phyloP scores from a whole-genome alignment of 2,113 vertebrate species.

The Melanocharis versteri region DNA sequence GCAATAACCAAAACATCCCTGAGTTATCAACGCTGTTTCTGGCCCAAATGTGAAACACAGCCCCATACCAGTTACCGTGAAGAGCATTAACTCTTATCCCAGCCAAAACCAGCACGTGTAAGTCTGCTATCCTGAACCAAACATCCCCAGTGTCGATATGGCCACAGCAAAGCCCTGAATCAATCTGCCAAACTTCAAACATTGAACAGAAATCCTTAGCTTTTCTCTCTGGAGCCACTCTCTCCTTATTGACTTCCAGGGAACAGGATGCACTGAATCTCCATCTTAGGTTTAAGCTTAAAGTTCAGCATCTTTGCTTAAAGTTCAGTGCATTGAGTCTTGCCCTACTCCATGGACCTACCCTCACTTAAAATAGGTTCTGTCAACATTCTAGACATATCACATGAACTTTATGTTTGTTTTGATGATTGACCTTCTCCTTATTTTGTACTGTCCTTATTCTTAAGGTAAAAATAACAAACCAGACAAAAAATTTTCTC shows the following conservation, averaged over 20 bases:
- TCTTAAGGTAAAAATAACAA: neutral
- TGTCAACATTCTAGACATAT: neutral
- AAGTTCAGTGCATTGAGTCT: neutral
- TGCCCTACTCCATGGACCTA: neutral
- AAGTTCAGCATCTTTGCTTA: neutral
- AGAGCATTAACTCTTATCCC: neutral
- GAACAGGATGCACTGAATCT: neutral
- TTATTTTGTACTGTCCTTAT: neutral
- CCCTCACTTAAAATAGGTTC: neutral
- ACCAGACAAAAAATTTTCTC: neutral
- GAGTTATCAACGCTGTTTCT: neutral
- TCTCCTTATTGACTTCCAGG: neutral
- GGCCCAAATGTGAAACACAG: neutral
- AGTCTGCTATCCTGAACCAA: neutral
- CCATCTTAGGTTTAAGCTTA: neutral
- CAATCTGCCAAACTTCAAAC: neutral
- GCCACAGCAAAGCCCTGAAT: neutral
- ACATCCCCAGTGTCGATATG: neutral
- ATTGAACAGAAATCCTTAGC: neutral
- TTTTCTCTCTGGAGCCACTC: neutral
- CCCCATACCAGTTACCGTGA: neutral
- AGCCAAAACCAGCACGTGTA: neutral
- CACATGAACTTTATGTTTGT: neutral
- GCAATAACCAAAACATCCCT: neutral
- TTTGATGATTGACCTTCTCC: neutral